Conservation (phyloP, 1,140 invertebrate species). For the Leptinotarsa lineolata region DNA sequence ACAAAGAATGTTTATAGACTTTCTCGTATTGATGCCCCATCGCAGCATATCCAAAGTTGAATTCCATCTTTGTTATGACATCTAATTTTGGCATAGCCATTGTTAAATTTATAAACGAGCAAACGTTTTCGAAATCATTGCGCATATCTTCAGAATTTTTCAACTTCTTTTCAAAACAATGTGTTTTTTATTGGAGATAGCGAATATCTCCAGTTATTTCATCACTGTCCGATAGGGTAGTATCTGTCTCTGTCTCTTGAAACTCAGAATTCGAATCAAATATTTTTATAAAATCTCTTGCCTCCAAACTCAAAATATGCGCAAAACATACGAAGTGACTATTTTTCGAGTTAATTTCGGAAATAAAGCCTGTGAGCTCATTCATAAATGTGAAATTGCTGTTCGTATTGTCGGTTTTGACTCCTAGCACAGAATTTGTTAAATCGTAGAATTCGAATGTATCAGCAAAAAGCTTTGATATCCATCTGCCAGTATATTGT, state of each 20-base stretch:
- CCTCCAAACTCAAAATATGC: background rate
- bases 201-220: slow-evolving; percentile 16
- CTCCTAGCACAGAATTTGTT: slow-evolving; percentile 13
- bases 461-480: slow-evolving; percentile 12
- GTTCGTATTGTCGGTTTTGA: slow-evolving; percentile 2
- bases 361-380: background rate
- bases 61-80: slow-evolving; percentile 14
- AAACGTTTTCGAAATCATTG: background rate
- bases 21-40: slow-evolving; percentile 9
- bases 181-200: slow-evolving; percentile 17
- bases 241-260: slow-evolving; percentile 16
- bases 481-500: slow-evolving; percentile 19
- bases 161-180: background rate
- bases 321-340: slow-evolving; percentile 18
- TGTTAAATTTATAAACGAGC: background rate
- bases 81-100: background rate
- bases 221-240: slow-evolving; percentile 7
- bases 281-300: slow-evolving; percentile 30
- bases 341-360: slow-evolving; percentile 16
- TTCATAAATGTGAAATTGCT: slow-evolving; percentile 9
- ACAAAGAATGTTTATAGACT: slow-evolving; percentile 24
- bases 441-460: background rate
- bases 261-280: slow-evolving; percentile 11
- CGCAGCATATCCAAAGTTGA: slow-evolving; percentile 5
- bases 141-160: background rate